Evolutionary conservation across 2,113 vertebrate genomes (phyloP).

Genomic region (Orthonyx spaldingii): DNA sequence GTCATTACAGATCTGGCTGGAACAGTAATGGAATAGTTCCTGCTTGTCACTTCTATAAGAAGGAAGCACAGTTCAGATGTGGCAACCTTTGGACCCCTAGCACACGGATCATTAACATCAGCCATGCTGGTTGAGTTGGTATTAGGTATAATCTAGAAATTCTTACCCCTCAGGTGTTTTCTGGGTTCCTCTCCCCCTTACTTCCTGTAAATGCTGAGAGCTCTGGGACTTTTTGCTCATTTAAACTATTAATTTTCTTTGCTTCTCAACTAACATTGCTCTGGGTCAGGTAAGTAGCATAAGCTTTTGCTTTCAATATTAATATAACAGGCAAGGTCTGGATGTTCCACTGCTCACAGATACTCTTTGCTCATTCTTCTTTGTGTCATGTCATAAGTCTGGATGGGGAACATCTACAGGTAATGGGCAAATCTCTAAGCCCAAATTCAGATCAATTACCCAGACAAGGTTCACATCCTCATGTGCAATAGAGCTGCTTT

Average conservation of each 20-base stretch:
- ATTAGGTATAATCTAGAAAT: not conserved
- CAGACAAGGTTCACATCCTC: not conserved
- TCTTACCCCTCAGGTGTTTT: not conserved
- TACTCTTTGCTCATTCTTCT: not conserved
- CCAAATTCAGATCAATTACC: not conserved
- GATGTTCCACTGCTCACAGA: not conserved
- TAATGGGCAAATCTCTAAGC: not conserved
- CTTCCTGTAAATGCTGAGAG: not conserved
- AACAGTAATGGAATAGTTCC: conserved; percentile 23
- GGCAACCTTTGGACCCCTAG: not conserved
- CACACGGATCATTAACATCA: not conserved
- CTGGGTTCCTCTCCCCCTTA: not conserved
- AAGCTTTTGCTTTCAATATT: not conserved
- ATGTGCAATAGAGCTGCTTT: not conserved
- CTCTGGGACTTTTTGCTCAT: not conserved
- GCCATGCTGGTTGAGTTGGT: not conserved
- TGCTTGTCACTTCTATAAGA: conserved; percentile 1
- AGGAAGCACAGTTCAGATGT: not conserved
- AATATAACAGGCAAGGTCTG: not conserved
- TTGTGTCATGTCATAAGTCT: not conserved
- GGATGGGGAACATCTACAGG: not conserved
- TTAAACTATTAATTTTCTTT: conserved; percentile 48
- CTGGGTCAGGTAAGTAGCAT: not conserved
- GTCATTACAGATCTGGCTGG: conserved; percentile 7
- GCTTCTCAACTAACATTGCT: conserved; percentile 9